Conservation (phyloP, 2,113 vertebrate genomes). For the Rhodinocichla rosea region DNA sequence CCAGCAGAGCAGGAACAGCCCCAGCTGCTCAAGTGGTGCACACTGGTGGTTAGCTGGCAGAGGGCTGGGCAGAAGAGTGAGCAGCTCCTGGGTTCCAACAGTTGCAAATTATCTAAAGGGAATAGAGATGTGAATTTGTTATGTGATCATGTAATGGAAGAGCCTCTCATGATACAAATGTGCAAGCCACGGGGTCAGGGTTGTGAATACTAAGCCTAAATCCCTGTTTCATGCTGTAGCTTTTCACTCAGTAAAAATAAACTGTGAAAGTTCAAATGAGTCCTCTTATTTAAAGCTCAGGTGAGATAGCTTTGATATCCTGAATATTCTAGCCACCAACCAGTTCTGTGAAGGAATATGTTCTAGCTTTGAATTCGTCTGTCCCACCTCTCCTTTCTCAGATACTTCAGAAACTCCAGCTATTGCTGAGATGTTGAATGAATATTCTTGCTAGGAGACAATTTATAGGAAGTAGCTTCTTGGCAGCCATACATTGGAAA, state of each 20-base stretch:
- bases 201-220: neutral
- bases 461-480: neutral
- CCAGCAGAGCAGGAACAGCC: neutral
- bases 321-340: neutral
- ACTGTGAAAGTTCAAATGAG: neutral
- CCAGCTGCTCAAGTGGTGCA: neutral
- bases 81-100: neutral
- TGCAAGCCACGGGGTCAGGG: neutral
- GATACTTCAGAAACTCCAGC: neutral
- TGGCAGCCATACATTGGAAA: neutral
- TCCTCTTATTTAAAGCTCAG: neutral
- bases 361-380: neutral
- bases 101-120: neutral
- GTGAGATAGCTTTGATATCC: neutral
- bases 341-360: neutral
- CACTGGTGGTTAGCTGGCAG: neutral
- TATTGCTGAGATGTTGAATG: neutral
- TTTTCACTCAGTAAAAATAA: neutral
- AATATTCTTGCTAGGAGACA: neutral
- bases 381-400: neutral
- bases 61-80: neutral
- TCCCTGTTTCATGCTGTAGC: neutral
- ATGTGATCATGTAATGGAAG: neutral
- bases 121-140: conserved; percentile 20
- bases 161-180: neutral